Evolutionary conservation across 2,888 invertebrate species (phyloP).

Genomic region (Copidosoma aretas): DNA sequence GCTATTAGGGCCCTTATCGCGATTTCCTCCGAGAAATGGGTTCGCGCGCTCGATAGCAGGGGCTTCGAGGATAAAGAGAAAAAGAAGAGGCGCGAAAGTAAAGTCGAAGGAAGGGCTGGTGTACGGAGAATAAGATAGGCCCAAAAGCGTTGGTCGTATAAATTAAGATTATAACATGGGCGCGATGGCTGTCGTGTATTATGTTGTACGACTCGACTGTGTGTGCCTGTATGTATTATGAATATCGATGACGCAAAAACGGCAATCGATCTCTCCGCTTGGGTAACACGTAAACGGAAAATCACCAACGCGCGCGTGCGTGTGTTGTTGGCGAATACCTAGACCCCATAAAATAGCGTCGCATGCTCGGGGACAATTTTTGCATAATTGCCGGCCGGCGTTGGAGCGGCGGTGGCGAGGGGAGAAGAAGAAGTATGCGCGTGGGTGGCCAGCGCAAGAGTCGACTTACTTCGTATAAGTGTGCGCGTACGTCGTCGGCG

Average conservation of each 20-base stretch:
- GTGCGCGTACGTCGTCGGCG: too few species aligned
- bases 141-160: constrained; percentile 11
- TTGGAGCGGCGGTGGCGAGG: background rate
- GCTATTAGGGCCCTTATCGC: too few species aligned
- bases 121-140: constrained; percentile 2
- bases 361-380: constrained; percentile 31
- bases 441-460: background rate
- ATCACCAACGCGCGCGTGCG: background rate
- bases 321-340: background rate
- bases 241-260: too few species aligned
- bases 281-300: too few species aligned
- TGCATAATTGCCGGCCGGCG: constrained; percentile 20
- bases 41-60: too few species aligned
- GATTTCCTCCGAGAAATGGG: too few species aligned
- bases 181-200: too few species aligned
- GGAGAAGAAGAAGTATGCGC: background rate
- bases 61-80: background rate
- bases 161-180: too few species aligned
- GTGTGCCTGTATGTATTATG: too few species aligned
- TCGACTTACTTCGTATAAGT: background rate
- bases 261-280: too few species aligned
- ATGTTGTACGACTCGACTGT: too few species aligned
- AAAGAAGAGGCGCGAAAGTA: constrained; percentile 7
- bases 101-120: background rate
- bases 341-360: constrained; percentile 22